These are phyloP conservation scores for Agonum fuliginosum DNA, from an alignment of 2,888 invertebrate genomes.

Conservation along the genomic window DNA sequence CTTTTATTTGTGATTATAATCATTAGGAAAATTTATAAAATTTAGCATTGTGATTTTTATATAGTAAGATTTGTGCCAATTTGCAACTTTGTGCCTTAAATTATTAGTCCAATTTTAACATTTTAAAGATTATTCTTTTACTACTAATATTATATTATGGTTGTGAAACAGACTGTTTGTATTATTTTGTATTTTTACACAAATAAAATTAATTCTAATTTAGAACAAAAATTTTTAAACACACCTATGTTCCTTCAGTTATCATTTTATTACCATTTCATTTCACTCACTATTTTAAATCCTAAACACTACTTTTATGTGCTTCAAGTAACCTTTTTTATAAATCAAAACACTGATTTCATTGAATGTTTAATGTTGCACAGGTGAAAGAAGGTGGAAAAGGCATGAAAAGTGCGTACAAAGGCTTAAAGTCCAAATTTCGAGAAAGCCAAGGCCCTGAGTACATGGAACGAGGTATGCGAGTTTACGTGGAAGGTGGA, in stretches of 20 bases:
- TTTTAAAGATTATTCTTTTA: neutral
- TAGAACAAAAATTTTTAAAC: neutral
- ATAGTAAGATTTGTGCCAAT: no score
- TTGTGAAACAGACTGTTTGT: conserved; percentile 31
- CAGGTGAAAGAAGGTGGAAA: conserved; percentile 85
- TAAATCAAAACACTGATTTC: neutral
- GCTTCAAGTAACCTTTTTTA: no score
- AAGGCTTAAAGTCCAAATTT: conserved; percentile 82
- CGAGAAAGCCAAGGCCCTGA: conserved; percentile 71
- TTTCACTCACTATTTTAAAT: no score
- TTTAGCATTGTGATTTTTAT: neutral
- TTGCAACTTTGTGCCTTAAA: neutral
- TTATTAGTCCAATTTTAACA: neutral
- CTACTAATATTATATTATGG: conserved; percentile 4
- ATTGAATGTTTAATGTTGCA: neutral
- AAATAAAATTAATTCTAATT: conserved; percentile 23
- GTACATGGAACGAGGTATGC: conserved; percentile 68
- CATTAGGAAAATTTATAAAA: neutral
- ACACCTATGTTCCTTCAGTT: no score
- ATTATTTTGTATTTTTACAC: conserved; percentile 28
- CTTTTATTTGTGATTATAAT: neutral
- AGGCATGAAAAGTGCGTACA: conserved; percentile 86
- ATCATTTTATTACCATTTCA: no score
- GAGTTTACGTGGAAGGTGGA: conserved; percentile 63
- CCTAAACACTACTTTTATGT: no score